Base-by-base conservation (phyloP, 2,113 vertebrate genomes). In the Mormyrus lacerda region DNA sequence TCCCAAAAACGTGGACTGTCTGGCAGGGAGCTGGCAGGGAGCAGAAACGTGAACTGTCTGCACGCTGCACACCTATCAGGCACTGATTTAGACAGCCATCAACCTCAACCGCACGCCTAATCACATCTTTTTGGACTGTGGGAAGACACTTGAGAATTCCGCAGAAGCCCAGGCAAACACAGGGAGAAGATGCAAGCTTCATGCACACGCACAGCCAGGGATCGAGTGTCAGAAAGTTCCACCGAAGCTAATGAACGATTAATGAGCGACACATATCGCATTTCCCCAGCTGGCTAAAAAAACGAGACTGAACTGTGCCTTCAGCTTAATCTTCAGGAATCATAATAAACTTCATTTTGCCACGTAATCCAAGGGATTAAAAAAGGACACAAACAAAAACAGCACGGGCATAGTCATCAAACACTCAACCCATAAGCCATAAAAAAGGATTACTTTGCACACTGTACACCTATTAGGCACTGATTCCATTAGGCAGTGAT, bases 311-410 rank as follows among this genome's bases (percentile, higher is more conserved):
- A n/a, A 27, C 83, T 24, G 21, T 13, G 42, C 24, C 47, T 85
- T 27, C 83, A 50, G 83, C 45, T 17, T 85, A 48, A 47, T 39
- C 69, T 21, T 6, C 45, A 11, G 47, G 47, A 85, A 48, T 85
- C 45, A n/a, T 85, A 85, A 85, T 50, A 27, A 50, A 85, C 45
- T 85, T 85, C 13, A n/a, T 47, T 79, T 85, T 85, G 24, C 83
- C 44, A 48, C 47, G 2, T 50, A 85, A 85, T 31, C 83, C 83
- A 2, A 15, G 44, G 83, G 83, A 85, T 55, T 85, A 48, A 50
- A 85, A 85, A 79, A 84, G 39, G 10, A 84, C n/a, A 3, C 44
- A 85, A 85, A 85, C 44, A 85, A 85, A 85, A 27, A 85, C 83
- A 50, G 48, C 27, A 47, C 10, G 45, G 10, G 11, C 83, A 50